phyloP scores from a whole-genome alignment of 2,797 vertebrate genomes.

The Anableps anableps region DNA sequence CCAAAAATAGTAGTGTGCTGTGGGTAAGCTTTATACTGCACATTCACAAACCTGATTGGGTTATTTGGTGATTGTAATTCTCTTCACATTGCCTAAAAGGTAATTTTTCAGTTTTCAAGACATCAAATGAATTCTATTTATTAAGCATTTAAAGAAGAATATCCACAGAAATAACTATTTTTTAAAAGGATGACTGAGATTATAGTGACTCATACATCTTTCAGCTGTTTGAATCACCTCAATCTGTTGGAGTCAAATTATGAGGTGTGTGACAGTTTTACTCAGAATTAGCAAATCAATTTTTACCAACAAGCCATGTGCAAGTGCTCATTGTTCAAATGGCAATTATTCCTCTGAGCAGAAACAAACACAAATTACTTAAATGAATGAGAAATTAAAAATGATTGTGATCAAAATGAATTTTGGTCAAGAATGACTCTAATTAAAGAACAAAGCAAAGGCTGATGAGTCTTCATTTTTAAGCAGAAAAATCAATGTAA shows the following conservation, averaged over 20 bases:
- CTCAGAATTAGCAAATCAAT: background rate
- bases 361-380: background rate
- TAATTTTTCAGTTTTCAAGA: background rate
- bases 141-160: background rate
- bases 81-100: background rate
- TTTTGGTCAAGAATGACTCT: background rate
- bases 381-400: background rate
- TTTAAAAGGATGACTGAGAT: background rate
- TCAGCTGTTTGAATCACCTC: conserved; percentile 3
- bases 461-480: background rate
- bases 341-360: background rate
- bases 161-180: background rate
- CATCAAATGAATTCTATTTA: background rate
- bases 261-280: background rate
- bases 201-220: background rate
- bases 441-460: background rate
- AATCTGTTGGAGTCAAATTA: background rate
- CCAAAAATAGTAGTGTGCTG: background rate
- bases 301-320: background rate
- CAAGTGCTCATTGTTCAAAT: background rate
- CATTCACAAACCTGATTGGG: background rate
- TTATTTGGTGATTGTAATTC: background rate
- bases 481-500: background rate
- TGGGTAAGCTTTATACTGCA: background rate
- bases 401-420: background rate